phyloP scores from a whole-genome alignment of 2,113 vertebrate species.

The Condylura cristata region DNA sequence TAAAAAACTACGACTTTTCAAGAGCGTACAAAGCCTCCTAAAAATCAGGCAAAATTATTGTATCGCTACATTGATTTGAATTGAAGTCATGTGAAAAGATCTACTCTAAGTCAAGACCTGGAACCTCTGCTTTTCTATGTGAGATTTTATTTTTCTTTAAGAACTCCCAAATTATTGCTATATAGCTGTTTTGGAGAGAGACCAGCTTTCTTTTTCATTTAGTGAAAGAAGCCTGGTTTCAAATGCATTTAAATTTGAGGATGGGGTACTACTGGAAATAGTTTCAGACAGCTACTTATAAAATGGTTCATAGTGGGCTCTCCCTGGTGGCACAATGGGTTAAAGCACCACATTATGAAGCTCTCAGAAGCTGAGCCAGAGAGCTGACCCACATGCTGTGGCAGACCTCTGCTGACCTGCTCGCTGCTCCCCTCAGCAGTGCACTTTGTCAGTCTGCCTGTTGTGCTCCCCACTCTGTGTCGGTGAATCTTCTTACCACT shows the following conservation, averaged over 20 bases:
- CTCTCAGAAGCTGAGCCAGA: no score
- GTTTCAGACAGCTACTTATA: background rate
- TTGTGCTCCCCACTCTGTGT: no score
- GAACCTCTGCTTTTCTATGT: conserved; percentile 12
- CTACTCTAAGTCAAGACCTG: conserved; percentile 7
- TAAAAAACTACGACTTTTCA: conserved; percentile 49
- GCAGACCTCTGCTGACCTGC: no score
- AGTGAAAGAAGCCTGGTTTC: conserved; percentile 32
- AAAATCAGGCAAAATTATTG: conserved; percentile 35
- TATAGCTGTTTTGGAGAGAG: background rate
- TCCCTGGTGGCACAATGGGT: no score
- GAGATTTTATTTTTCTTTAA: conserved; percentile 21
- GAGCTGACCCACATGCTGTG: no score
- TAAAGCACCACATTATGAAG: no score
- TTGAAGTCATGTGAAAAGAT: background rate
- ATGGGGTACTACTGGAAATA: background rate
- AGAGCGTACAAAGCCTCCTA: background rate
- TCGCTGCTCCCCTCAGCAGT: no score
- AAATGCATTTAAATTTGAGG: conserved; percentile 26
- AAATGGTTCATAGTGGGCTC: no score
- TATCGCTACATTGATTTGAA: background rate
- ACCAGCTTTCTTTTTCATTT: conserved; percentile 23
- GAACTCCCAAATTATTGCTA: background rate
- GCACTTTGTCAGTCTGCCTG: no score
- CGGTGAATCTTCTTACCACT: no score